A percentile compares a stretch with the other conserved stretches of the same genome.
These are phyloP conservation scores for Zonitis immaculata DNA, from an alignment of 2,888 invertebrate genomes.

Conservation along the genomic window DNA sequence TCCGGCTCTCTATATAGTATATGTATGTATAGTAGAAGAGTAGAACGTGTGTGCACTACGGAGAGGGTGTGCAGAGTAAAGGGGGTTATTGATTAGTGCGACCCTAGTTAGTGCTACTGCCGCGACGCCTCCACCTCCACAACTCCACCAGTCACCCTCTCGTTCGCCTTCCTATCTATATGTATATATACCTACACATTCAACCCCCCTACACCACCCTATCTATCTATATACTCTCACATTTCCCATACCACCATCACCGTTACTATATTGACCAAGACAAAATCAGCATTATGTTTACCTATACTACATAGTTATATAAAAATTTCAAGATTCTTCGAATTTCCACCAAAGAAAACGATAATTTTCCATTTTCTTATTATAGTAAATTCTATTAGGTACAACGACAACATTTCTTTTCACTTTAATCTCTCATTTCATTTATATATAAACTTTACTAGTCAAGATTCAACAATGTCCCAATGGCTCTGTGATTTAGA, in stretches of 20 bases:
- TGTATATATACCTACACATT: too few species aligned
- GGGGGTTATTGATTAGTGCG: constrained; percentile 49
- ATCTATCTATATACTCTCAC: too few species aligned
- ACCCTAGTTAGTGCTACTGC: constrained; percentile 48
- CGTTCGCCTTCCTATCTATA: not conserved
- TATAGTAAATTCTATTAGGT: too few species aligned
- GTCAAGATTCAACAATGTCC: constrained; percentile 36
- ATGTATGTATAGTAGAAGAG: constrained; percentile 9
- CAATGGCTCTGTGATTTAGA: constrained; percentile 37
- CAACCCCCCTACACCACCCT: not conserved
- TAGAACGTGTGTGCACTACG: constrained; percentile 19
- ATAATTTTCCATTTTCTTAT: too few species aligned
- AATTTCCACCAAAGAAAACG: not conserved
- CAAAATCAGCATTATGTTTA: constrained; percentile 20
- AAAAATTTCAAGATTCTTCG: constrained; percentile 12
- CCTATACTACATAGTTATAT: constrained; percentile 6
- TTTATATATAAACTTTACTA: constrained; percentile 36
- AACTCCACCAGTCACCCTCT: constrained; percentile 1
- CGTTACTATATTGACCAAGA: not conserved
- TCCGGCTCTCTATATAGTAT: too few species aligned
- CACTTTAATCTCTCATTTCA: constrained; percentile 41
- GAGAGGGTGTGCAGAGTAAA: constrained; percentile 24
- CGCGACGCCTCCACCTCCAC: constrained; percentile 12
- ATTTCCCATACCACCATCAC: not conserved
- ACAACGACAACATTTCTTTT: too few species aligned